Evolutionary conservation across 2,888 invertebrate species (phyloP).

Genomic region (Ormyrus labotus): DNA sequence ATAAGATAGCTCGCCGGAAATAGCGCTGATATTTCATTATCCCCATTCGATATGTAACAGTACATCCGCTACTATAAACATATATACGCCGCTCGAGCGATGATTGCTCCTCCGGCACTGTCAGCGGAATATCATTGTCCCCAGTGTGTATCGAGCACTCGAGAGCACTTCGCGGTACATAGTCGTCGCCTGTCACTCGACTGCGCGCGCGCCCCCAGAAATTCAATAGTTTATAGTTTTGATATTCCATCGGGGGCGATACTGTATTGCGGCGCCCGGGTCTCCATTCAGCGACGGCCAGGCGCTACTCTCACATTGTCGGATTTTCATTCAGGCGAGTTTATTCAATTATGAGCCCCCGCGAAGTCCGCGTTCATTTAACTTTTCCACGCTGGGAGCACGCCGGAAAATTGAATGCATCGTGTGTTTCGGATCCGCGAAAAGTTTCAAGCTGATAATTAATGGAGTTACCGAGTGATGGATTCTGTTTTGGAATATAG

Average conservation of each 20-base stretch:
- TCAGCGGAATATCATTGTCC: neutral
- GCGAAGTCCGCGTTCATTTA: neutral
- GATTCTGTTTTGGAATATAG: too few relatives aligned
- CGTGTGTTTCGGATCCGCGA: neutral
- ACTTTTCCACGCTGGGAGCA: neutral
- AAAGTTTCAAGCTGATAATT: too few relatives aligned
- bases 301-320: neutral
- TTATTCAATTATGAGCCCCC: neutral
- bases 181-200: too few relatives aligned
- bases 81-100: neutral
- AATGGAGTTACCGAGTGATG: too few relatives aligned
- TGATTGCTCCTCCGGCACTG: neutral
- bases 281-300: neutral
- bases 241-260: constrained; percentile 15
- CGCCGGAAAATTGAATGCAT: neutral
- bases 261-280: neutral
- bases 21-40: too few relatives aligned
- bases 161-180: neutral
- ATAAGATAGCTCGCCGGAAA: too few relatives aligned
- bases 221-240: constrained; percentile 37
- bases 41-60: too few relatives aligned
- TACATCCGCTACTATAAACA: too few relatives aligned
- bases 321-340: constrained; percentile 28
- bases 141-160: constrained; percentile 1
- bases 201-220: neutral